Conservation (phyloP, 2,888 invertebrate genomes). For the Epirrhoe tristata region DNA sequence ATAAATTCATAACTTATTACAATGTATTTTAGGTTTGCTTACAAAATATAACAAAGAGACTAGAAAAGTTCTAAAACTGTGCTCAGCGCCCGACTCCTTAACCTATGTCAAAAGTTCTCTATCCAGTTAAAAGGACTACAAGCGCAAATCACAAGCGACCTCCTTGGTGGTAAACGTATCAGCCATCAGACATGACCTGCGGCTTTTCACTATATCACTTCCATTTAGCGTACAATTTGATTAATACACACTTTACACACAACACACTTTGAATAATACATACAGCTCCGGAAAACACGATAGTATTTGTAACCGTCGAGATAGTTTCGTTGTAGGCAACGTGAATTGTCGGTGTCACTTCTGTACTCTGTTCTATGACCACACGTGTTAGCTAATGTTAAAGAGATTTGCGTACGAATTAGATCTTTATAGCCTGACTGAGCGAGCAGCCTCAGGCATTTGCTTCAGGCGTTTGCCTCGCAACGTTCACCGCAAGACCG, state of each 20-base stretch:
- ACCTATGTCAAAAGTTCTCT: too few relatives aligned
- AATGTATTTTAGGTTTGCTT: too few relatives aligned
- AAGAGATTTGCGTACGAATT: too few relatives aligned
- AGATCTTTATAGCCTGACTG: too few relatives aligned
- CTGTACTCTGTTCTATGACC: constrained; percentile 19
- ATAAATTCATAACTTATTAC: too few relatives aligned
- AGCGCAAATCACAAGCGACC: constrained; percentile 6
- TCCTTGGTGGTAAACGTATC: constrained; percentile 38
- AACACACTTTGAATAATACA: constrained; percentile 20
- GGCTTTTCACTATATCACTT: constrained; percentile 15
- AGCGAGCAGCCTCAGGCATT: too few relatives aligned
- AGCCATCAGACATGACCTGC: constrained; percentile 34
- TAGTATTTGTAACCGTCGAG: constrained; percentile 3
- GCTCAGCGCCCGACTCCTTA: too few relatives aligned
- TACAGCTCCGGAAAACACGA: constrained; percentile 20
- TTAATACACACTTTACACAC: constrained; percentile 12
- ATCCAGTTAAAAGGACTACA: constrained; percentile 1
- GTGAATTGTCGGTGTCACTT: constrained; percentile 21
- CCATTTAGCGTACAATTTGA: constrained; percentile 19
- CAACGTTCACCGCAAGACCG: too few relatives aligned
- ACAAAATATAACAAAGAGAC: too few relatives aligned
- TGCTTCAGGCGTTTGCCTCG: too few relatives aligned
- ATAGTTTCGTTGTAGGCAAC: constrained; percentile 7
- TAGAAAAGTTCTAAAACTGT: too few relatives aligned
- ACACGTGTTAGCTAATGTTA: too few relatives aligned